phyloP scores from a whole-genome alignment of 2,113 vertebrate genomes.

The Chloebia gouldiae region DNA sequence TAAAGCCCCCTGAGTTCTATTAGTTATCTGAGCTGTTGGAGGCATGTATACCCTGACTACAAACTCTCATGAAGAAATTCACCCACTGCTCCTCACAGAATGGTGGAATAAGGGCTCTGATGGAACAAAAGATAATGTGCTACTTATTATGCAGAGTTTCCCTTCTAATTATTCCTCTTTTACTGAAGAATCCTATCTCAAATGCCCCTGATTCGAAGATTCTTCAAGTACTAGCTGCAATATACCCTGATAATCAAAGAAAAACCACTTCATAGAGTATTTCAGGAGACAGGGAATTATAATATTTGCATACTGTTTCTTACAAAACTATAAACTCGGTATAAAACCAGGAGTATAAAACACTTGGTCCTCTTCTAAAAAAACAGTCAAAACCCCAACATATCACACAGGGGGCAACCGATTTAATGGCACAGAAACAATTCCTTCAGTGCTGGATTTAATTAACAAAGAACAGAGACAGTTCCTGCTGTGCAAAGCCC shows the following conservation, averaged over 20 bases:
- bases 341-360: neutral
- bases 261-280: neutral
- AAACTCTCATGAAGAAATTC: neutral
- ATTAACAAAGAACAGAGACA: neutral
- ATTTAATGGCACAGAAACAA: slow-evolving; percentile 42
- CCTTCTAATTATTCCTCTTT: neutral
- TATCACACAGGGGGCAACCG: neutral
- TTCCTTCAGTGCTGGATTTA: slow-evolving; percentile 2
- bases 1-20: neutral
- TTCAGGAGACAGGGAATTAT: neutral
- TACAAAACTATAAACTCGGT: neutral
- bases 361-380: neutral
- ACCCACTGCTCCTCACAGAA: neutral
- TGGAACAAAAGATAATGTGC: neutral
- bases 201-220: neutral
- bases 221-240: neutral
- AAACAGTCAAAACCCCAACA: neutral
- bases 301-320: neutral
- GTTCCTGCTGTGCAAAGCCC: neutral
- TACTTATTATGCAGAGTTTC: neutral
- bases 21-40: neutral
- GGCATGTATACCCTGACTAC: neutral
- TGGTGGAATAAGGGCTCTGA: neutral
- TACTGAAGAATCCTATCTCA: neutral
- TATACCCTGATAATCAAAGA: neutral